Base-by-base conservation (phyloP, 1,140 invertebrate species). In the Carcinoscorpius rotundicauda region DNA sequence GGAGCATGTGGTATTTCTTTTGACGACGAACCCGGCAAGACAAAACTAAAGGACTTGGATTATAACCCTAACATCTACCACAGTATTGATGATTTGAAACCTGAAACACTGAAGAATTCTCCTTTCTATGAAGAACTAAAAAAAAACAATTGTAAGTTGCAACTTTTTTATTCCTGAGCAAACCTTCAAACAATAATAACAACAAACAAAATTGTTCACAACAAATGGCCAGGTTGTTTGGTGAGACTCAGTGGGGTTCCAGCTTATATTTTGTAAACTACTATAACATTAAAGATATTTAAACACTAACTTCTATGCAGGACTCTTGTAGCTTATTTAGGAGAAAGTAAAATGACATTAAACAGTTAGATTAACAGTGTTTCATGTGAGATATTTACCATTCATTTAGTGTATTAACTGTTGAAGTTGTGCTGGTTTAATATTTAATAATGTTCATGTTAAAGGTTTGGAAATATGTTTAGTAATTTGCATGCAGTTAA, bases 51-150 rank as follows among this genome's bases (percentile, higher is more conserved):
- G 6, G 51, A 66, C 60, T 79, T 67, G 50, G 66, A 69, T 9
- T 70, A 57, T 52, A 69, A 68, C 66, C 70, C 69, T 9, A 84
- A 84, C 72, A 81, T 93, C 6, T 93, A 93, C 73, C 84, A 91
- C 66, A 86, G 83, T 70, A 86, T 89, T 66, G 86, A 88, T 58
- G 85, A 86, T 68, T 78, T 85, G 59, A 83, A 85, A 62, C 69
- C 70, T 11, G 86, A 84, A 70, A 72, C 84, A 9, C 61, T 64
- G 6, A 70, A 70, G 65, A 71, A 71, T 55, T 89, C 93, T 69
- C 91, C 93, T 74, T 83, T 93, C 1, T 95, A 95, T 73, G 90
- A 93, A 76, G 91, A 95, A 78, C 92, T 94, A 64, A 92, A 92
- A 74, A 86, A 88, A 50, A 91, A 90, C 69, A 72, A 73, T 67